Conservation (phyloP, 2,888 invertebrate genomes). For the Pocota personata region DNA sequence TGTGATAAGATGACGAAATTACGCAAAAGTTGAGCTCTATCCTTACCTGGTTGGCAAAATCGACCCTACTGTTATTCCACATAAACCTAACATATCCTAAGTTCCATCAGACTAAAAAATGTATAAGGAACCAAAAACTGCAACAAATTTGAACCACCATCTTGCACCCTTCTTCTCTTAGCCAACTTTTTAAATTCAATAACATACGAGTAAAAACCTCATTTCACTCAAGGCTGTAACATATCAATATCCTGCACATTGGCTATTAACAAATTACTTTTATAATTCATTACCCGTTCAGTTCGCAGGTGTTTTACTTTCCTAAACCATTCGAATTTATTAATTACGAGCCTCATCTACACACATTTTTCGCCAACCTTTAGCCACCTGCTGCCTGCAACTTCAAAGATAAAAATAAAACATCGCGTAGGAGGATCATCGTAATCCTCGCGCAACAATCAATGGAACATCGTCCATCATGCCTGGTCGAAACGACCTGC, state of each 20-base stretch:
- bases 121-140: too few species aligned
- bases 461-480: slow-evolving; percentile 52
- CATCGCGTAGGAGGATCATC: slow-evolving; percentile 44
- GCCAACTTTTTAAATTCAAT: too few species aligned
- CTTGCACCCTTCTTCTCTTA: too few species aligned
- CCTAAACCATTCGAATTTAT: slow-evolving; percentile 27
- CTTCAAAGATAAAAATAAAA: neutral
- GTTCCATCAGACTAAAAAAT: too few species aligned
- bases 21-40: too few species aligned
- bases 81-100: too few species aligned
- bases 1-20: too few species aligned
- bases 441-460: neutral
- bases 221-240: neutral
- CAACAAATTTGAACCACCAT: too few species aligned
- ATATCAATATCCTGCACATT: neutral
- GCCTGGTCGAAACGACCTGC: slow-evolving; percentile 35
- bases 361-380: neutral
- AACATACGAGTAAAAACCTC: neutral
- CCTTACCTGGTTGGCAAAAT: too few species aligned
- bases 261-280: slow-evolving; percentile 21
- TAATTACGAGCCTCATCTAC: slow-evolving; percentile 47
- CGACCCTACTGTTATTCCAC: too few species aligned
- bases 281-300: slow-evolving; percentile 23
- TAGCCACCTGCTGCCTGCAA: slow-evolving; percentile 15
- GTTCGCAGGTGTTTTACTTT: slow-evolving; percentile 15